phyloP scores from a whole-genome alignment of 2,113 vertebrate species.

The Archocentrus centrarchus region DNA sequence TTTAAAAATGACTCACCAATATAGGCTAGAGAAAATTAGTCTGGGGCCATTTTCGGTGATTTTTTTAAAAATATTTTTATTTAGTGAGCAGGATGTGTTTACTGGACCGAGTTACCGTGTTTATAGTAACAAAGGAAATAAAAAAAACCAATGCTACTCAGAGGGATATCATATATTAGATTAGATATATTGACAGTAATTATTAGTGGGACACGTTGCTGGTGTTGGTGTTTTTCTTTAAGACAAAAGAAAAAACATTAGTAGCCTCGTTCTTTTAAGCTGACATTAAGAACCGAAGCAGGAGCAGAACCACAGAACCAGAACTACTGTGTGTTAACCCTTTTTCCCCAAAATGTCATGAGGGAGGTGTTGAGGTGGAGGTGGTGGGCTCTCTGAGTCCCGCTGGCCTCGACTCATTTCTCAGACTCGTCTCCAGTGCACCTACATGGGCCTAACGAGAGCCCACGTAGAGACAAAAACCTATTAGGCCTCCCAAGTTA shows the following conservation, averaged over 20 bases:
- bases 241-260: not conserved
- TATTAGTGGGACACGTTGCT: not conserved
- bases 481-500: constrained; percentile 64
- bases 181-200: not conserved
- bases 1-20: not conserved
- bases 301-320: not conserved
- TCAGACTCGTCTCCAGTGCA: constrained; percentile 57
- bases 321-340: constrained; percentile 23
- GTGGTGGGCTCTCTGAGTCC: constrained; percentile 4
- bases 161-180: not conserved
- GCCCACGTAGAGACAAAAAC: constrained; percentile 63
- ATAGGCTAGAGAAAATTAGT: not conserved
- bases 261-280: not conserved
- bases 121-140: not conserved
- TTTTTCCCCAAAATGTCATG: not conserved
- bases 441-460: constrained; percentile 64
- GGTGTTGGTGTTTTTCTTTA: not conserved
- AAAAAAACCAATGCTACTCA: not conserved
- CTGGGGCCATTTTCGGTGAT: not conserved
- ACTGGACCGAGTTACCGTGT: too few relatives aligned
- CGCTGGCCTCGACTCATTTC: constrained; percentile 51
- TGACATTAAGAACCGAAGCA: not conserved
- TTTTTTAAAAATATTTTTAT: not conserved
- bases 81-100: too few relatives aligned
- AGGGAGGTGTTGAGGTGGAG: constrained; percentile 11